These are phyloP conservation scores for Euschistus heros DNA, from an alignment of 1,140 invertebrate species.

Conservation along the genomic window DNA sequence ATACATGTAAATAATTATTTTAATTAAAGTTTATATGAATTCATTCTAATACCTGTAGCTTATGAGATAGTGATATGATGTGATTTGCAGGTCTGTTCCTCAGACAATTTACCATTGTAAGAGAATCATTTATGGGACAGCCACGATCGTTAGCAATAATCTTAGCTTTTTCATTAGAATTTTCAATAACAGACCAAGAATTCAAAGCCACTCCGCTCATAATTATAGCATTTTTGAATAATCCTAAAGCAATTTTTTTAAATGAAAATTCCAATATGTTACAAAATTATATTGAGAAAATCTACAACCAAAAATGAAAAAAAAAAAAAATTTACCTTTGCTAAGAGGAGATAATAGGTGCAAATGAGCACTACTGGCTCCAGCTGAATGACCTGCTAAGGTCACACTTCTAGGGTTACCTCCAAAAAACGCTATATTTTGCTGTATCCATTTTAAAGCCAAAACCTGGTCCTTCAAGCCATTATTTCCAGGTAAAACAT, in stretches of 20 bases:
- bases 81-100: slow-evolving; percentile 46
- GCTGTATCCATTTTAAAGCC: slow-evolving; percentile 25
- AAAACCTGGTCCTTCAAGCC: slow-evolving; percentile 27
- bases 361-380: slow-evolving; percentile 22
- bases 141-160: slow-evolving; percentile 53
- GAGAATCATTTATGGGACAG: slow-evolving; percentile 46
- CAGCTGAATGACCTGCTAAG: slow-evolving; percentile 21
- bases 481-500: slow-evolving; percentile 25
- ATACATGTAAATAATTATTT: too few species aligned
- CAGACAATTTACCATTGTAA: slow-evolving; percentile 60
- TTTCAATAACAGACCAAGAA: slow-evolving; percentile 37
- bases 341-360: slow-evolving; percentile 25
- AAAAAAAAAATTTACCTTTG: slow-evolving; percentile 31
- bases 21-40: too few species aligned
- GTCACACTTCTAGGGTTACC: slow-evolving; percentile 24
- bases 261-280: too few species aligned
- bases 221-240: background rate
- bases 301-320: too few species aligned
- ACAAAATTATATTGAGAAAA: too few species aligned
- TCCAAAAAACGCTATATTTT: slow-evolving; percentile 25
- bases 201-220: background rate
- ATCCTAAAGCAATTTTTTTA: background rate
- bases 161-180: slow-evolving; percentile 52
- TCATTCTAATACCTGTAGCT: too few species aligned
- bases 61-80: slow-evolving; percentile 31